A percentile compares a stretch with the other conserved stretches of the same genome.
phyloP scores from a whole-genome alignment of 1,140 invertebrate genomes.

The Papilio polytes region DNA sequence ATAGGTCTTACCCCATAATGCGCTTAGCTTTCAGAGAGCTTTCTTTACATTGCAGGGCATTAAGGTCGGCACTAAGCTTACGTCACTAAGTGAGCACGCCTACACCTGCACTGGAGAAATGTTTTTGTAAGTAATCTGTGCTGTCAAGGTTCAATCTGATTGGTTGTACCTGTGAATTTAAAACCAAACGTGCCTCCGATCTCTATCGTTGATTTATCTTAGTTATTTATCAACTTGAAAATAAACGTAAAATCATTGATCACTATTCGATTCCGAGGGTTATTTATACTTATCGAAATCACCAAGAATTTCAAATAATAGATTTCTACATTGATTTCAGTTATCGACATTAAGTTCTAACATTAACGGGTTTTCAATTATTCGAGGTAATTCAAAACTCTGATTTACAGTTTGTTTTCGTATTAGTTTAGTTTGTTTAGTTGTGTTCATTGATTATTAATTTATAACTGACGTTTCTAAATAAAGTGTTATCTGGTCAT shows the following conservation, averaged over 20 bases:
- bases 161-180: not conserved
- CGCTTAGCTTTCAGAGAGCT: constrained; percentile 16
- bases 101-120: not conserved
- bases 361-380: not conserved
- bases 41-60: not conserved
- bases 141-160: not conserved
- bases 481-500: too few species aligned
- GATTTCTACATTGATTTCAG: not conserved
- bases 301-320: not conserved
- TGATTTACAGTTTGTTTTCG: not conserved
- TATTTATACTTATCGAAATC: not conserved
- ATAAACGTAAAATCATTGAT: not conserved
- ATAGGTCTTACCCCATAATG: not conserved
- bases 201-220: not conserved
- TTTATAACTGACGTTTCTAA: not conserved
- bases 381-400: not conserved
- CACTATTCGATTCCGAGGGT: too few species aligned
- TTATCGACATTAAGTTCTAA: not conserved
- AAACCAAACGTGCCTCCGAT: not conserved
- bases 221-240: not conserved
- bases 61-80: not conserved
- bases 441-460: not conserved
- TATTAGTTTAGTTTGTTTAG: not conserved
- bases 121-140: constrained; percentile 1
- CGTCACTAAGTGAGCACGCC: not conserved